Conservation (phyloP, 2,888 invertebrate genomes). For the Acleris holmiana region DNA sequence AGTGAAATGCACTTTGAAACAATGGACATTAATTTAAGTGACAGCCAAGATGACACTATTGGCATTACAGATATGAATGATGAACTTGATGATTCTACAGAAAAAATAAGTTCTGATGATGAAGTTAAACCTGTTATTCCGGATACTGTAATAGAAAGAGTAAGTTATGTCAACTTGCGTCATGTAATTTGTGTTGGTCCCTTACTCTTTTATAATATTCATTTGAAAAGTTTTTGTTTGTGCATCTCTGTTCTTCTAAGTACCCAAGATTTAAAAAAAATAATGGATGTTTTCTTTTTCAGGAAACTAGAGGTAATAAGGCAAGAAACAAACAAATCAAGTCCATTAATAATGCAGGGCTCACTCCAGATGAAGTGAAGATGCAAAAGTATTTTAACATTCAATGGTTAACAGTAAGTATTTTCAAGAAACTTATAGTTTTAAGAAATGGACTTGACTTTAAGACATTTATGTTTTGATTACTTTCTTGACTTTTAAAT, state of each 20-base stretch:
- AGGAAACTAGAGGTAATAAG: constrained; percentile 4
- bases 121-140: constrained; percentile 2
- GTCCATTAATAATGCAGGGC: background rate
- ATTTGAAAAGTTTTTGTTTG: too few species aligned
- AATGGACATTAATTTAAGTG: background rate
- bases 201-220: too few species aligned
- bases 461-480: too few species aligned
- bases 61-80: constrained; percentile 8
- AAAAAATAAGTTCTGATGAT: constrained; percentile 8
- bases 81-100: constrained; percentile 5
- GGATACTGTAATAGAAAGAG: background rate
- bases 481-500: background rate
- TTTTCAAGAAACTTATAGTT: too few species aligned
- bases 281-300: background rate
- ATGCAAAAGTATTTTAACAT: constrained; percentile 46
- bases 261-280: too few species aligned
- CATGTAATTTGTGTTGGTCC: too few species aligned
- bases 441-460: background rate
- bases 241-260: too few species aligned
- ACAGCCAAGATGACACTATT: background rate
- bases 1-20: constrained; percentile 1
- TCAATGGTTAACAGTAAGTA: constrained; percentile 44
- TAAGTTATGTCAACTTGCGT: background rate
- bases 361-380: constrained; percentile 36
- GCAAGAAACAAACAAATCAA: background rate